A percentile compares a stretch with the other conserved stretches of the same genome.
phyloP scores from a whole-genome alignment of 2,113 vertebrate species.

The Candoia aspera region DNA sequence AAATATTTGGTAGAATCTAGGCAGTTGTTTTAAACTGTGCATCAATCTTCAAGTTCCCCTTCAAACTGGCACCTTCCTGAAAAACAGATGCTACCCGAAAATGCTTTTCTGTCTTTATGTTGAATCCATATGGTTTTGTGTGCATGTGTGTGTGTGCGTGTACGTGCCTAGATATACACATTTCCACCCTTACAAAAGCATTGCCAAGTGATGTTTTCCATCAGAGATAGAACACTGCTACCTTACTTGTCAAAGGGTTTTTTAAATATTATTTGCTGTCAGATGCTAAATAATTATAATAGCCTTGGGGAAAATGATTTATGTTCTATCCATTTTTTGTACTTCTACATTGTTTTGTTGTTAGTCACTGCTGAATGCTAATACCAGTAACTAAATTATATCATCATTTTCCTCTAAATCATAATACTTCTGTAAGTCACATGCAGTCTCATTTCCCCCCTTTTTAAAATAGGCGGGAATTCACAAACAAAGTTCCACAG shows the following conservation, averaged over 20 bases:
- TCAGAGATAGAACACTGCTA: slow-evolving; percentile 50
- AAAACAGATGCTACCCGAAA: slow-evolving; percentile 51
- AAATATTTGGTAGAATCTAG: slow-evolving; percentile 55
- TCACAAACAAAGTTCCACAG: not conserved
- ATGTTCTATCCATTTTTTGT: slow-evolving; percentile 49
- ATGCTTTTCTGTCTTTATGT: slow-evolving; percentile 47
- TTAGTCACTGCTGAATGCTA: slow-evolving; percentile 54
- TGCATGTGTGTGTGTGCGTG: not conserved
- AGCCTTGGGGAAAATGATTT: slow-evolving; percentile 48
- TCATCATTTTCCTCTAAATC: slow-evolving; percentile 49
- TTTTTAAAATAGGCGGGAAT: not conserved
- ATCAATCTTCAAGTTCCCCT: slow-evolving; percentile 51
- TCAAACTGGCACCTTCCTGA: slow-evolving; percentile 40
- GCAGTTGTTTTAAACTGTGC: slow-evolving; percentile 54
- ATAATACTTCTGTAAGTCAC: slow-evolving; percentile 27
- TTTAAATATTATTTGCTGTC: slow-evolving; percentile 45
- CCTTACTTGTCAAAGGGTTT: slow-evolving; percentile 45
- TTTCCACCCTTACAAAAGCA: slow-evolving; percentile 31
- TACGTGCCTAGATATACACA: not conserved
- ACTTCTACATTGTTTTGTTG: slow-evolving; percentile 57
- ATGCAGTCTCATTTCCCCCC: slow-evolving; percentile 24
- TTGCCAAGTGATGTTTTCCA: slow-evolving; percentile 54
- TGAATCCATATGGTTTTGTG: slow-evolving; percentile 48
- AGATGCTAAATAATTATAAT: slow-evolving; percentile 58
- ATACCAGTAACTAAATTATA: slow-evolving; percentile 60